Evolutionary conservation across 2,888 invertebrate genomes (phyloP).

Genomic region (Gandaritis pyraliata): DNA sequence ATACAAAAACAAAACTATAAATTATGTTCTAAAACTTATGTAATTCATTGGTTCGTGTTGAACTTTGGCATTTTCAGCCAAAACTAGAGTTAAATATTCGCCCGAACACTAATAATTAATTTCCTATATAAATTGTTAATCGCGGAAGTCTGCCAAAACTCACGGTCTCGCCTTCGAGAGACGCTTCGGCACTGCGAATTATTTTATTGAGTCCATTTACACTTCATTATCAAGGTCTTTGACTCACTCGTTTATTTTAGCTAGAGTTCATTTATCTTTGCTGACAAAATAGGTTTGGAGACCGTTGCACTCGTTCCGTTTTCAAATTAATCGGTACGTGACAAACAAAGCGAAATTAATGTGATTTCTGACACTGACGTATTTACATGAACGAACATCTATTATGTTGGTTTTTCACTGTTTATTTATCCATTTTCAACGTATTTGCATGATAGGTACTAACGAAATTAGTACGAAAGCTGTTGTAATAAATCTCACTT

Average conservation of each 20-base stretch:
- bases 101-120: conserved; percentile 14
- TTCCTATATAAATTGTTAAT: conserved; percentile 43
- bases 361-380: conserved; percentile 18
- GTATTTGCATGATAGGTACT: not conserved
- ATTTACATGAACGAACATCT: conserved; percentile 16
- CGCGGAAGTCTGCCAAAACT: conserved; percentile 53
- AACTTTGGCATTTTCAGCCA: conserved; percentile 4
- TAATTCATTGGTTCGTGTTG: not conserved
- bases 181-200: conserved; percentile 56
- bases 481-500: not conserved
- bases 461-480: not conserved
- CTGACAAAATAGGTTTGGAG: conserved; percentile 59
- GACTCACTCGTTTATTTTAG: conserved; percentile 71
- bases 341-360: conserved; percentile 27
- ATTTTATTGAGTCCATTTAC: conserved; percentile 66
- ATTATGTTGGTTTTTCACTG: not conserved
- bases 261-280: conserved; percentile 67
- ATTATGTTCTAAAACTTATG: not conserved
- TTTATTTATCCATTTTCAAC: not conserved
- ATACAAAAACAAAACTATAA: no score
- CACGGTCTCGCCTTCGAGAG: conserved; percentile 44
- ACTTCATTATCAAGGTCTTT: conserved; percentile 78
- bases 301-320: conserved; percentile 51
- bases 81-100: conserved; percentile 9
- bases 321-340: conserved; percentile 31